These are phyloP conservation scores for Amblyornis subalaris DNA, from an alignment of 2,113 vertebrate genomes.

Conservation along the genomic window DNA sequence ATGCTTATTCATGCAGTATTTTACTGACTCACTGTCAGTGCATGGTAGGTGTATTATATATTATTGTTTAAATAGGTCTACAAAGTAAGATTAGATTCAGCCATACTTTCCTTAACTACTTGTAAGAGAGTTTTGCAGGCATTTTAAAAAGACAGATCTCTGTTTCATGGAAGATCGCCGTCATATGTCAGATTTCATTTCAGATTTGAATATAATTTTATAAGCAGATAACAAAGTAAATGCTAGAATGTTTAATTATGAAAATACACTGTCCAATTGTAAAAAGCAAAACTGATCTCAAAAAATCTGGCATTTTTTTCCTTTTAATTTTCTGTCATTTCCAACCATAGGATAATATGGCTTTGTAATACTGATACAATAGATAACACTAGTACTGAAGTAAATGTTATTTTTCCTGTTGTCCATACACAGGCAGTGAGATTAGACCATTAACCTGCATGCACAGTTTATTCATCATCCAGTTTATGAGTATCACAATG, in stretches of 20 bases:
- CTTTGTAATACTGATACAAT: slow-evolving; percentile 51
- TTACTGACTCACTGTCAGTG: slow-evolving; percentile 81
- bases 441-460: slow-evolving; percentile 76
- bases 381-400: slow-evolving; percentile 53
- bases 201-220: slow-evolving; percentile 25
- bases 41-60: slow-evolving; percentile 70
- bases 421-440: slow-evolving; percentile 83
- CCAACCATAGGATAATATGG: slow-evolving; percentile 59
- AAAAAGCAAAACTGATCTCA: neutral
- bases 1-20: slow-evolving; percentile 72
- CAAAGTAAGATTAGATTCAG: slow-evolving; percentile 59
- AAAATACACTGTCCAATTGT: slow-evolving; percentile 42
- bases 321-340: slow-evolving; percentile 46
- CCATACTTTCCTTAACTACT: slow-evolving; percentile 57
- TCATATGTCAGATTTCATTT: neutral
- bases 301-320: neutral
- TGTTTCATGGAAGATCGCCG: slow-evolving; percentile 42
- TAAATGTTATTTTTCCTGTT: slow-evolving; percentile 72
- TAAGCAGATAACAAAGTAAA: slow-evolving; percentile 33
- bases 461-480: slow-evolving; percentile 55
- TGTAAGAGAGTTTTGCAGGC: slow-evolving; percentile 27
- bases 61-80: slow-evolving; percentile 54
- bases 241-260: slow-evolving; percentile 19
- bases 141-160: slow-evolving; percentile 37
- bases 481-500: slow-evolving; percentile 13